A percentile compares a stretch with the other conserved stretches of the same genome.
Evolutionary conservation across 2,113 vertebrate species (phyloP).

Genomic region (Grus americana): DNA sequence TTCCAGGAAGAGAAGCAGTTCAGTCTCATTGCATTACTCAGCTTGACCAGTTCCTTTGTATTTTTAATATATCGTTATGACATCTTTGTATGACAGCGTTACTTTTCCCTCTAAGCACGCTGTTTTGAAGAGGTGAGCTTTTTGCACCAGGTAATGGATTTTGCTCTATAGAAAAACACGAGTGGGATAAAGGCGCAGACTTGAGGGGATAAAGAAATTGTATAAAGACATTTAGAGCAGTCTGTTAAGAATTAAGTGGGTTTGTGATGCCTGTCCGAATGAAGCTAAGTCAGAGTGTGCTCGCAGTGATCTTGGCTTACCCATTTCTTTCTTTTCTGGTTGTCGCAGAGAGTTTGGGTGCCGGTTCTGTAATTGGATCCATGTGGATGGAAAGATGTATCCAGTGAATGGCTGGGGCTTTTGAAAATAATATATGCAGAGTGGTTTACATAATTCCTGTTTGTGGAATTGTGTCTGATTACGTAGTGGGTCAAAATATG

Average conservation of each 20-base stretch:
- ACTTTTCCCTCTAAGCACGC: background rate
- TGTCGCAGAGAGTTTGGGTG: constrained; percentile 21
- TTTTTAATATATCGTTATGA: background rate
- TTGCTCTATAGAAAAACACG: background rate
- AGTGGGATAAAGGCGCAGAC: background rate
- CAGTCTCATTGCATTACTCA: background rate
- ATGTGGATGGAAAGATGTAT: background rate
- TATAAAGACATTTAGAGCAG: background rate
- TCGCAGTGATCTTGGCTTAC: background rate
- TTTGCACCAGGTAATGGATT: background rate
- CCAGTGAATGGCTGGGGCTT: background rate
- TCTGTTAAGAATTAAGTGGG: background rate
- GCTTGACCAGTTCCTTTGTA: background rate
- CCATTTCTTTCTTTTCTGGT: background rate
- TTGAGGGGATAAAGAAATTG: background rate
- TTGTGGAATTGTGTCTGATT: constrained; percentile 33
- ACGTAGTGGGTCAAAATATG: constrained; percentile 21
- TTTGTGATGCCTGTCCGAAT: background rate
- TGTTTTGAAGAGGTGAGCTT: background rate
- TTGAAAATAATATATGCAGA: background rate
- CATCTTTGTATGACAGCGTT: accelerated
- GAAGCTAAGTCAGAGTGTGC: background rate
- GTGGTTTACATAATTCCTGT: constrained; percentile 35
- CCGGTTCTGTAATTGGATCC: background rate
- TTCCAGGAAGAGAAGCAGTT: background rate